phyloP scores from a whole-genome alignment of 2,797 vertebrate genomes.

The Falco berigora region DNA sequence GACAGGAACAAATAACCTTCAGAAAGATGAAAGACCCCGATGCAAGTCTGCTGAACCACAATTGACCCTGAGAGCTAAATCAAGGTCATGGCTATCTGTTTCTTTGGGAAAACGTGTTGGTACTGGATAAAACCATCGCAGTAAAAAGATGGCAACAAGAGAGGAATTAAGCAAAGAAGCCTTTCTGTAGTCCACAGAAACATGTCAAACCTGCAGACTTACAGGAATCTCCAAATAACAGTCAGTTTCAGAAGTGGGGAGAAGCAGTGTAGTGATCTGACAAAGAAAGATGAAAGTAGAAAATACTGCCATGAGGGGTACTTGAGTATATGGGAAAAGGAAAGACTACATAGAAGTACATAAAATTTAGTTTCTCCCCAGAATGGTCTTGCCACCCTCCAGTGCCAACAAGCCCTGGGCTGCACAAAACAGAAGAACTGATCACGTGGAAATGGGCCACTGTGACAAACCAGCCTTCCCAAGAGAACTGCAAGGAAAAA shows the following conservation, averaged over 20 bases:
- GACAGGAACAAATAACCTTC: not conserved
- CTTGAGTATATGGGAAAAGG: not conserved
- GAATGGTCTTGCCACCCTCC: not conserved
- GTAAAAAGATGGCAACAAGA: not conserved
- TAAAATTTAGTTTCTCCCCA: not conserved
- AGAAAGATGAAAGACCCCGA: not conserved
- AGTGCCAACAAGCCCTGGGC: not conserved
- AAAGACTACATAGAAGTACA: not conserved
- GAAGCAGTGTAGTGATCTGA: not conserved
- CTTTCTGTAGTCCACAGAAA: not conserved
- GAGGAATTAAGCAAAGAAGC: not conserved
- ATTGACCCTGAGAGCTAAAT: not conserved
- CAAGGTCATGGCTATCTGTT: not conserved
- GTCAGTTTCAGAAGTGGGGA: not conserved
- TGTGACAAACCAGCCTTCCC: not conserved
- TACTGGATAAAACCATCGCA: not conserved
- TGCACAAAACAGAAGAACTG: not conserved
- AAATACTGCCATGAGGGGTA: not conserved
- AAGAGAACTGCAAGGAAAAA: not conserved
- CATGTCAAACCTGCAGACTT: not conserved
- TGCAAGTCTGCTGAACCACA: not conserved
- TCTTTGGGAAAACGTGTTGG: not conserved
- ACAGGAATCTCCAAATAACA: not conserved
- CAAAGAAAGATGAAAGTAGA: not conserved
- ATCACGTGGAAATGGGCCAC: fast-evolving